These are phyloP conservation scores for Phenganax marumi DNA, from an alignment of 92 coral and sea anemone species.

Conservation along the genomic window DNA sequence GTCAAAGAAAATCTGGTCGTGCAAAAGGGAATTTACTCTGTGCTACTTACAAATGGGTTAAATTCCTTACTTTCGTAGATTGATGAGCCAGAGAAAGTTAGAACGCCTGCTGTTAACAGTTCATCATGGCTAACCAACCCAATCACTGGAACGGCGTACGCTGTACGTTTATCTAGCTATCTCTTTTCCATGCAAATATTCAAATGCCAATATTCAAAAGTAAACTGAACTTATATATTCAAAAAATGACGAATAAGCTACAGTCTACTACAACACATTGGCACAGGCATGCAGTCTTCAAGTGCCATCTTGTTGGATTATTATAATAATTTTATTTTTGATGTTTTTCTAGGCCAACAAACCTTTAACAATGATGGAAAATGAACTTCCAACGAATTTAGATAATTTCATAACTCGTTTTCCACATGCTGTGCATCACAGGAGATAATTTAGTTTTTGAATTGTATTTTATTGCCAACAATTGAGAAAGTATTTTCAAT, in stretches of 20 bases:
- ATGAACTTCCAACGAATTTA: slow-evolving; percentile 5
- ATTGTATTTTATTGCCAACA: not conserved
- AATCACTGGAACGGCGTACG: slow-evolving; percentile 41
- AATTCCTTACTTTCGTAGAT: slow-evolving; percentile 49
- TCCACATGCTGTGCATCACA: slow-evolving; percentile 39
- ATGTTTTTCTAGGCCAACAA: slow-evolving; percentile 16
- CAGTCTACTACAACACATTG: too few species aligned
- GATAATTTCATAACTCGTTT: slow-evolving; percentile 36
- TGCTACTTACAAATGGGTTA: too few species aligned
- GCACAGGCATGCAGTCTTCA: too few species aligned
- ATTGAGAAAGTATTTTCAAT: slow-evolving; percentile 10
- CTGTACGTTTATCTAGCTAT: slow-evolving; percentile 12
- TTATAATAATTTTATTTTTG: not conserved
- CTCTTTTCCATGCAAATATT: not conserved
- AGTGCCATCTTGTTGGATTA: not conserved
- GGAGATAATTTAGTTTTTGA: slow-evolving; percentile 14
- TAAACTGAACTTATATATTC: too few species aligned
- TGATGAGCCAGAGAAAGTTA: slow-evolving; percentile 88
- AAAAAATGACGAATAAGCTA: too few species aligned
- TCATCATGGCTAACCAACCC: slow-evolving; percentile 92
- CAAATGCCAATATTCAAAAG: too few species aligned
- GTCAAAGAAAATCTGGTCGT: too few species aligned
- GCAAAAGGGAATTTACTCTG: too few species aligned
- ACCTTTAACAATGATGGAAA: slow-evolving; percentile 18
- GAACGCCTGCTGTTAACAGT: slow-evolving; percentile 84